Percentiles rank a stretch among this genome's conserved stretches.
Conservation (phyloP, 2,888 invertebrate genomes). For the Drosophila nr. medialis region DNA sequence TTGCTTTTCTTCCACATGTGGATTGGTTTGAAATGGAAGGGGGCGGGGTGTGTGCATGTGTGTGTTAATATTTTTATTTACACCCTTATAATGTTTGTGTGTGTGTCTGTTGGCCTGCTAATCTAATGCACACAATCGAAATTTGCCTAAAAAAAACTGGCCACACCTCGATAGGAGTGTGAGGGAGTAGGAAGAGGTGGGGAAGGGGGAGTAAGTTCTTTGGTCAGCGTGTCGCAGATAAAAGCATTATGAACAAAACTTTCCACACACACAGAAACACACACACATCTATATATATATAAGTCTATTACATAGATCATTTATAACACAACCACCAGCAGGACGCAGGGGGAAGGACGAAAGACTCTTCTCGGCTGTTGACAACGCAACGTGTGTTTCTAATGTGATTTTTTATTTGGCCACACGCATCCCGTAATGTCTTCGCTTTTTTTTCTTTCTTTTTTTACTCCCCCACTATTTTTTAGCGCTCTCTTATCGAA, state of each 20-base stretch:
- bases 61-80: conserved; percentile 80
- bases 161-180: conserved; percentile 52
- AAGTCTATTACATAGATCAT: conserved; percentile 81
- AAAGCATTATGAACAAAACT: conserved; percentile 74
- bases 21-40: conserved; percentile 34
- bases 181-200: conserved; percentile 15
- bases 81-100: conserved; percentile 73
- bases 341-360: conserved; percentile 13
- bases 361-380: conserved; percentile 46
- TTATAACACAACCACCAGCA: conserved; percentile 70
- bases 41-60: conserved; percentile 32
- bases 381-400: conserved; percentile 78
- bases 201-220: conserved; percentile 43
- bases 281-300: conserved; percentile 16
- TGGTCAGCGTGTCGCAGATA: conserved; percentile 64
- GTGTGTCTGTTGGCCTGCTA: conserved; percentile 53
- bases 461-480: conserved; percentile 34
- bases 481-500: conserved; percentile 58
- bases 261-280: conserved; percentile 15
- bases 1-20: conserved; percentile 1
- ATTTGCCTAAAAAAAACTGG: conserved; percentile 72
- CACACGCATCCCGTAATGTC: conserved; percentile 43
- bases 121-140: conserved; percentile 69
- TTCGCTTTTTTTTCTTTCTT: conserved; percentile 39
- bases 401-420: conserved; percentile 79